These are phyloP conservation scores for Catharus ustulatus DNA, from an alignment of 2,797 vertebrate species.

Conservation along the genomic window DNA sequence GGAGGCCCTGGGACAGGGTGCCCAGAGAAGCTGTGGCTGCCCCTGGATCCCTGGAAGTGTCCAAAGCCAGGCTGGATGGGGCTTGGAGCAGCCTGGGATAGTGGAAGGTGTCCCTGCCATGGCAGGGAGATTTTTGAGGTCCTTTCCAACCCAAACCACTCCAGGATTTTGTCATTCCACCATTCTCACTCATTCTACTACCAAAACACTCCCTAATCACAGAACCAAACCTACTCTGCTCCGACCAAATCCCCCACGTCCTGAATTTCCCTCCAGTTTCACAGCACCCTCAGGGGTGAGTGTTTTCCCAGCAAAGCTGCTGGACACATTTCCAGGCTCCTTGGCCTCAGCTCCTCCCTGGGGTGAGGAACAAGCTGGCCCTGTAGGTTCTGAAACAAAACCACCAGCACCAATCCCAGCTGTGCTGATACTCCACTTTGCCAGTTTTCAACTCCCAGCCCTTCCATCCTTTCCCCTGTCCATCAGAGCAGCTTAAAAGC, in stretches of 20 bases:
- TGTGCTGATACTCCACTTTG: accelerated
- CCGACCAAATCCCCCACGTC: background rate
- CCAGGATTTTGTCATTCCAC: background rate
- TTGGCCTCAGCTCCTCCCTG: background rate
- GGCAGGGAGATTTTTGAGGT: background rate
- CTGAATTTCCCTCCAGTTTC: background rate
- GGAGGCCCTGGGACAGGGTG: background rate
- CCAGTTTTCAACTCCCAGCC: background rate
- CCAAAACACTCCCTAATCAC: background rate
- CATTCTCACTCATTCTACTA: background rate
- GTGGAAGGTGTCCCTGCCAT: background rate
- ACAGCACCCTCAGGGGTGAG: accelerated
- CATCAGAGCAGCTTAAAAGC: background rate
- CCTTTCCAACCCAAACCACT: background rate
- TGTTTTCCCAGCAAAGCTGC: no score
- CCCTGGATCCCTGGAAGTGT: background rate
- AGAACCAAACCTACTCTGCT: no score
- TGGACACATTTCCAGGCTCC: background rate
- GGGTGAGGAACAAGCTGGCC: accelerated
- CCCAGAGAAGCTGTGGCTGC: background rate
- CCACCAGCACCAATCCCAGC: accelerated
- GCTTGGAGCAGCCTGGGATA: accelerated
- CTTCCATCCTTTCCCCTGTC: accelerated
- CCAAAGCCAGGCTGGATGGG: accelerated
- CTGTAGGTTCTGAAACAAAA: accelerated